Evolutionary conservation across 2,888 invertebrate genomes (phyloP).

Genomic region (Acronicta psi): DNA sequence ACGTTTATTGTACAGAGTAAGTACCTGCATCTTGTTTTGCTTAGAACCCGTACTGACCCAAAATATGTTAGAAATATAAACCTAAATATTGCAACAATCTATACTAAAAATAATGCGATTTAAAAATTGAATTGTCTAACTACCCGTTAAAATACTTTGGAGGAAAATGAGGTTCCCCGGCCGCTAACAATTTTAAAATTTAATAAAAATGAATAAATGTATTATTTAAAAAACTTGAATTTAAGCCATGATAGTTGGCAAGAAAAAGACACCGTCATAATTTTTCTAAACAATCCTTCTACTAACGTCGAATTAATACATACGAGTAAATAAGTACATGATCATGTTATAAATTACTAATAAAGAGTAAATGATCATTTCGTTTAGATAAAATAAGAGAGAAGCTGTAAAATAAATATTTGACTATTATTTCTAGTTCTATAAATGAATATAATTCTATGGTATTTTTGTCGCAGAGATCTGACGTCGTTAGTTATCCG

Average conservation of each 20-base stretch:
- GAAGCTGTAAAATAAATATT: conserved; percentile 1
- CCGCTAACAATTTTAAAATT: neutral
- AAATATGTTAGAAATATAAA: neutral
- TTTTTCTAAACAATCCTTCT: too few relatives aligned
- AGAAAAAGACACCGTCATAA: too few relatives aligned
- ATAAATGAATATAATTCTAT: neutral
- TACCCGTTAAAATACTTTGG: conserved; percentile 12
- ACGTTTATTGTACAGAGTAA: too few relatives aligned
- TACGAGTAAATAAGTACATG: neutral
- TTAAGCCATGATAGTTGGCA: conserved; percentile 22
- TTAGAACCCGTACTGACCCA: too few relatives aligned
- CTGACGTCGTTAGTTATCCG: conserved; percentile 11
- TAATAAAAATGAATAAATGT: neutral
- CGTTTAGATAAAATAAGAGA: neutral
- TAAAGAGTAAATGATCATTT: neutral
- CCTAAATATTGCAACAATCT: neutral
- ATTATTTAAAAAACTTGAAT: conserved; percentile 7
- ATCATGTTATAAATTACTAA: too few relatives aligned
- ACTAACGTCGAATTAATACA: neutral
- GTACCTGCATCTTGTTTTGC: too few relatives aligned
- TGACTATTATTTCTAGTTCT: conserved; percentile 11
- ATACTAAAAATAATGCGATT: neutral
- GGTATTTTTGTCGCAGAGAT: conserved; percentile 25
- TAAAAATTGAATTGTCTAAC: conserved; percentile 1
- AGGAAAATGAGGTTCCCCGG: neutral